phyloP scores from a whole-genome alignment of 1,140 invertebrate species.

The Steinernema feltiae region DNA sequence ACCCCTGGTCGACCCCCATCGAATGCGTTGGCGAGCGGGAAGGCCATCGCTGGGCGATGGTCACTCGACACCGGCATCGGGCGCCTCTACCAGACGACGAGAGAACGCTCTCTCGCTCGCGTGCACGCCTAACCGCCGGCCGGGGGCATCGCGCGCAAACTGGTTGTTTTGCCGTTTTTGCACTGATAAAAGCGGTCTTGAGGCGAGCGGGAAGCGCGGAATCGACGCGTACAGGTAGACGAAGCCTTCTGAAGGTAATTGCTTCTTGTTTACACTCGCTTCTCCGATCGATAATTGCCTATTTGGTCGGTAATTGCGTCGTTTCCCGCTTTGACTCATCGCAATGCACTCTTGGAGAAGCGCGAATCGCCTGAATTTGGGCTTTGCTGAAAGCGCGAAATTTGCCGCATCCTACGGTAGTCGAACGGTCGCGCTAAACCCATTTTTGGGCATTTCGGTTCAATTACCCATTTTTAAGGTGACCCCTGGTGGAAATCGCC shows the following conservation, averaged over 20 bases:
- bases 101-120: constrained; percentile 9
- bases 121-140: background rate
- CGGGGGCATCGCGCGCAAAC: background rate
- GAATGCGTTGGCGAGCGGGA: background rate
- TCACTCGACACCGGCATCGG: background rate
- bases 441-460: background rate
- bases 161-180: background rate
- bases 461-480: constrained; percentile 5
- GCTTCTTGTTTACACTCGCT: background rate
- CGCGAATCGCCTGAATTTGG: background rate
- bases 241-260: background rate
- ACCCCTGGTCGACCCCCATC: background rate
- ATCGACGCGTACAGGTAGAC: background rate
- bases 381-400: background rate
- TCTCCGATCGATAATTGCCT: background rate
- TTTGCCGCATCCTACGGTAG: background rate
- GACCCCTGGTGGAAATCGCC: background rate
- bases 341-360: background rate
- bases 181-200: background rate
- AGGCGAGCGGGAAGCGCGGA: background rate
- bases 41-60: background rate
- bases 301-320: background rate
- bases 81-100: background rate
- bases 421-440: background rate
- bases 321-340: background rate